Percentiles rank a stretch among this genome's conserved stretches.
Evolutionary conservation across 1,140 invertebrate species (phyloP).

Genomic region (Chlorops oryzae): DNA sequence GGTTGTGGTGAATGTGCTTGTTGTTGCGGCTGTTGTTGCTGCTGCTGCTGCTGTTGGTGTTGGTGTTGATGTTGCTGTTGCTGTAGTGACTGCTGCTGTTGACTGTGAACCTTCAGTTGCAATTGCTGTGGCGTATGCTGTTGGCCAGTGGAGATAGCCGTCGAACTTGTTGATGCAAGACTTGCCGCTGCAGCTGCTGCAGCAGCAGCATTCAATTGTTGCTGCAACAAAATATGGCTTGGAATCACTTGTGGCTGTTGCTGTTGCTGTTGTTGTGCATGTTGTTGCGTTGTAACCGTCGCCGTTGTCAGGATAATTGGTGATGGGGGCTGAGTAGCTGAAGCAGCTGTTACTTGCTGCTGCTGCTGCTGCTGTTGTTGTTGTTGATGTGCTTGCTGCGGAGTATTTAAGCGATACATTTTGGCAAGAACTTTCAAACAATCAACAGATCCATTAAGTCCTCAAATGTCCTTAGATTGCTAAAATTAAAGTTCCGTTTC

Average conservation of each 20-base stretch:
- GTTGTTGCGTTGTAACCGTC: slow-evolving; percentile 5
- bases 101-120: neutral
- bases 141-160: slow-evolving; percentile 28
- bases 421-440: slow-evolving; percentile 13
- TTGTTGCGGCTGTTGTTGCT: neutral
- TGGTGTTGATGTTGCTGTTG: slow-evolving; percentile 18
- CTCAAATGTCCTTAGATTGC: too few relatives aligned
- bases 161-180: slow-evolving; percentile 14
- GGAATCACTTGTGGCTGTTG: slow-evolving; percentile 21
- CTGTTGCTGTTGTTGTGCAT: slow-evolving; percentile 18
- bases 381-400: slow-evolving; percentile 27
- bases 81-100: slow-evolving; percentile 9
- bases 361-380: slow-evolving; percentile 19
- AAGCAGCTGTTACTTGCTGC: slow-evolving; percentile 9
- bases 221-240: slow-evolving; percentile 41
- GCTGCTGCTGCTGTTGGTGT: slow-evolving; percentile 15
- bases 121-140: slow-evolving; percentile 17
- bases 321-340: too few relatives aligned
- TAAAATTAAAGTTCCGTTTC: too few relatives aligned
- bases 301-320: too few relatives aligned
- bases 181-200: slow-evolving; percentile 13
- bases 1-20: neutral
- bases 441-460: too few relatives aligned
- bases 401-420: slow-evolving; percentile 44
- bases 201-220: slow-evolving; percentile 34